phyloP scores from a whole-genome alignment of 2,113 vertebrate species.

The Hirundichthys speculiger region DNA sequence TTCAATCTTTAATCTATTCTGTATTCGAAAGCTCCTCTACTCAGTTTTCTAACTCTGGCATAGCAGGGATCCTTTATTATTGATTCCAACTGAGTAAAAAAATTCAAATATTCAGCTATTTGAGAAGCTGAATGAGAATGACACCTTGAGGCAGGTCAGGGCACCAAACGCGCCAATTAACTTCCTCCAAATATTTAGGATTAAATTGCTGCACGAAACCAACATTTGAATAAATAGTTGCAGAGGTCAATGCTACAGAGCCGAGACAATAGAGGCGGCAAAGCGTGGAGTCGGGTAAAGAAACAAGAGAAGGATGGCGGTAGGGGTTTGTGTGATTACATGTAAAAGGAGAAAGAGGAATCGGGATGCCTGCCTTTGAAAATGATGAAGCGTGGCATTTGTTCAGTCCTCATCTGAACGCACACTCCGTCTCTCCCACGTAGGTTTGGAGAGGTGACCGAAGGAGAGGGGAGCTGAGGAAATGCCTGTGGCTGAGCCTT shows the following conservation, averaged over 20 bases:
- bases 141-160: too few relatives aligned
- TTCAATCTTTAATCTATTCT: too few relatives aligned
- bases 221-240: slow-evolving; percentile 20
- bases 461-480: slow-evolving; percentile 40
- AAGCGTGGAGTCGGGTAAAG: not conserved
- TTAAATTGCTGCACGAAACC: slow-evolving; percentile 20
- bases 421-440: slow-evolving; percentile 21
- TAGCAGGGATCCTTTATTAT: too few relatives aligned
- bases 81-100: too few relatives aligned
- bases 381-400: slow-evolving; percentile 52
- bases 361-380: slow-evolving; percentile 30
- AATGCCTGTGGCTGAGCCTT: slow-evolving; percentile 61
- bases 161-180: too few relatives aligned
- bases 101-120: too few relatives aligned
- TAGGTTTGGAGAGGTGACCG: slow-evolving; percentile 28
- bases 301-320: slow-evolving; percentile 17
- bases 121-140: too few relatives aligned
- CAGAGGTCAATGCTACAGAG: slow-evolving; percentile 8
- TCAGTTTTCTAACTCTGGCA: too few relatives aligned
- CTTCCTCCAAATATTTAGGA: too few relatives aligned
- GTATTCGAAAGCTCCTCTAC: too few relatives aligned
- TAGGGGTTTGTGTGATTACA: slow-evolving; percentile 18
- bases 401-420: slow-evolving; percentile 19
- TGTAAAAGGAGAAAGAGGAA: slow-evolving; percentile 18
- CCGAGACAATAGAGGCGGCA: slow-evolving; percentile 19